Base-by-base conservation (phyloP, 23 tunicate species). In the Oikopleura albicans region DNA sequence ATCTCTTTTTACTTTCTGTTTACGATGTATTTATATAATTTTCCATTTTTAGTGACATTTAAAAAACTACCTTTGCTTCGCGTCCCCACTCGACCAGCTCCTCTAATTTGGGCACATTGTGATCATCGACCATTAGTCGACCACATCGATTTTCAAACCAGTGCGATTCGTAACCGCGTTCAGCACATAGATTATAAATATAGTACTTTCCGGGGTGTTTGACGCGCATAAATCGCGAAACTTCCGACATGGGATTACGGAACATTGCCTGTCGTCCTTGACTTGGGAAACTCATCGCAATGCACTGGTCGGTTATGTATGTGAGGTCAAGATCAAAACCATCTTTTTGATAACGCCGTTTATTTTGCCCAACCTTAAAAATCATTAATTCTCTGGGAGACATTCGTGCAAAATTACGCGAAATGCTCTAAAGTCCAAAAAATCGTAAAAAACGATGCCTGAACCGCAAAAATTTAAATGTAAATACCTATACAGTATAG, bases 271-370 rank as follows among this genome's bases (percentile, higher is more conserved):
- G 91, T 76, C 39, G 39, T 12, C 99, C 99, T 1, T 86, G 66
- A 85, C 96, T 90, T 4, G 99, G 99, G 76, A 91, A 95, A 38
- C 96, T 91, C 99, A 95, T 95, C 35, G 99, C 99, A 59, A 95
- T 95, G 83, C 91, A 88, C 75, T 83, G 39, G 84, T 90, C 98
- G 4, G 98, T 94, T 84, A 94, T 89, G 95, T 94, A 94, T 76
- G 99, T 95, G 33, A 95, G 84, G 66, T 95, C 99, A 56, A 95
- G 86, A 83, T 95, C 99, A 76, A 90, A 95, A 0, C 99, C 99
- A 66, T 95, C 99, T 95, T 95, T 95, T 95, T 95, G 86, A 0
- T 59, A 75, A 39, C 83, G 12, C 29, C 85, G n/a, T 49, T 84
- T 49, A 27, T 37, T 39, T 27, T 37, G 56, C 35, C 39, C 86